These are phyloP conservation scores for Drosophila funebris DNA, from an alignment of 1,140 invertebrate genomes.

Conservation along the genomic window DNA sequence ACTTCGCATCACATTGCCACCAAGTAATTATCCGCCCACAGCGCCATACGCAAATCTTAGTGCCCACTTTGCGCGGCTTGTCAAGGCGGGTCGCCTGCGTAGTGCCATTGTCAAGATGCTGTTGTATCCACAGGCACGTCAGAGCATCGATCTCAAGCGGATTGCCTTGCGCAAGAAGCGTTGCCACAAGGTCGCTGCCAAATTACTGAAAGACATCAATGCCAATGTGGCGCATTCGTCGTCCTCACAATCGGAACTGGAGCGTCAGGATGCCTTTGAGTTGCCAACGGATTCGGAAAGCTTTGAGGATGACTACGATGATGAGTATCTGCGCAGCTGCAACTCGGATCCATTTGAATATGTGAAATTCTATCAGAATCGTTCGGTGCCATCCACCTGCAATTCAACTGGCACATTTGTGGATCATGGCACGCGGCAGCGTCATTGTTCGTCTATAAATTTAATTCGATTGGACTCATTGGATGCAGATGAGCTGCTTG, in stretches of 20 bases:
- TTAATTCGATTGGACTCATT: constrained; percentile 69
- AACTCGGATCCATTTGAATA: constrained; percentile 87
- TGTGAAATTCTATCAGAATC: constrained; percentile 86
- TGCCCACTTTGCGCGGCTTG: constrained; percentile 89
- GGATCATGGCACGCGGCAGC: constrained; percentile 78
- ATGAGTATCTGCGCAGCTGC: constrained; percentile 80
- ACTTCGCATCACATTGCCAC: constrained; percentile 86
- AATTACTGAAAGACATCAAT: constrained; percentile 57
- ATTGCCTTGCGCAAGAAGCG: constrained; percentile 85
- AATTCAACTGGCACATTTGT: constrained; percentile 84
- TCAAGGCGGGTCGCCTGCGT: constrained; percentile 89
- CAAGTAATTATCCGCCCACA: constrained; percentile 87
- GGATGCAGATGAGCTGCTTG: constrained; percentile 47
- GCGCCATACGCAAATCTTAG: constrained; percentile 89
- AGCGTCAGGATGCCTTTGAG: constrained; percentile 86
- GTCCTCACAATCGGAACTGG: constrained; percentile 73
- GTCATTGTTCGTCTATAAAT: constrained; percentile 75
- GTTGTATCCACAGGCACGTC: constrained; percentile 86
- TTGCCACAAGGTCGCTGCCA: constrained; percentile 84
- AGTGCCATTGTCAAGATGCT: constrained; percentile 89
- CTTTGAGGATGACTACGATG: constrained; percentile 53
- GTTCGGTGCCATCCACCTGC: constrained; percentile 62
- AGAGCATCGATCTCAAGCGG: constrained; percentile 83
- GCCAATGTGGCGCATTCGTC: constrained; percentile 27
- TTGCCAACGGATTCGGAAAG: constrained; percentile 79